Evolutionary conservation across 2,797 vertebrate genomes (phyloP), one percentile per base, ranked within the genome.

Genomic region (Rhynchotus rufescens): DNA sequence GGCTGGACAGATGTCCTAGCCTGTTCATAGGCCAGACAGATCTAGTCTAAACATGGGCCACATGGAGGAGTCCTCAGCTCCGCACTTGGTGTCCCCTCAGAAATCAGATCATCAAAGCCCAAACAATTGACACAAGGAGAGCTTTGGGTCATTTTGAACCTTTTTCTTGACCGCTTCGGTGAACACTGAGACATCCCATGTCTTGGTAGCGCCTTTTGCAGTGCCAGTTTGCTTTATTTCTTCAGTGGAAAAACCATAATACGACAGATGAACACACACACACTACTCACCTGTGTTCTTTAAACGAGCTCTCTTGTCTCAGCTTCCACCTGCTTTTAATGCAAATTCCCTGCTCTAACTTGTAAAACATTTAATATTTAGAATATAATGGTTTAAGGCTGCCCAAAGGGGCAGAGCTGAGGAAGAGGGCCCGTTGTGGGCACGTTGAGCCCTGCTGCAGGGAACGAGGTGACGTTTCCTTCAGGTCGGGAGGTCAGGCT

Each of bases 301-400:
- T 71, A 80, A 77, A 85, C 57, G 30, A 71, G 38, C 88, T 84
- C 84, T 78, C 80, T 93, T 93, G 86, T 94, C 95, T 97, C 92
- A 94, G 87, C 96, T 92, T 95, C 93, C 93, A 92, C 59, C 16
- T 54, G 86, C 69, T 92, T 97, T 94, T 84, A 92, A 95, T 90
- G 62, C 88, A 97, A 97, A 97, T 97, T 93, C 88, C 86, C 95
- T 96, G 90, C 95, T 96, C 95, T 96, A 95, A 97, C 94, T 97
- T 94, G 90, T 97, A 96, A 96, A 97, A 97, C 96, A 96, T 97
- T 97, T 96, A 95, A 96, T 98, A 97, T 97, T 97, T 98, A 89
- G 94, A 96, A 95, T 96, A 90, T 94, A 88, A 36, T 93, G 73
- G 89, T 97, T 96, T 96, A 97, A 95, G 89, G 93, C 93, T 80